Evolutionary conservation across 2,888 invertebrate species (phyloP), one percentile per base, ranked within the genome.

Genomic region (Phyllotreta cruciferae): DNA sequence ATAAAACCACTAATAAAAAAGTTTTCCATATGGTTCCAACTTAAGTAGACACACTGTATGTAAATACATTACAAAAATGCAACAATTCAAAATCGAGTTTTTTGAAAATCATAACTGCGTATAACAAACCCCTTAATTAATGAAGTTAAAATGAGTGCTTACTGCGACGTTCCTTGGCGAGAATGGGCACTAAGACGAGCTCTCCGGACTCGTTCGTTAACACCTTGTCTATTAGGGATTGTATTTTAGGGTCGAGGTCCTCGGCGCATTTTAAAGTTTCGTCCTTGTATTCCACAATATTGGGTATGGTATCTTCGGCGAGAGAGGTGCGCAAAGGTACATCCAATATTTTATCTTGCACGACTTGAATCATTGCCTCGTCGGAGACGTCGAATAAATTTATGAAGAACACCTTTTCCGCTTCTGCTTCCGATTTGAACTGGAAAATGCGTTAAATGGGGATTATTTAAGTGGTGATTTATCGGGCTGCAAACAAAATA

Each of bases 301-400:
- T 64, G 34, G 67, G 67, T 8, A 79, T 70, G 0, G 70, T 64
- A 9, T 71, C 71, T 38, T 73, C 72, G 6, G 72, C 67, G 36
- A 78, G 63, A 54, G 82, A 80, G 71, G 86, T 82, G 74, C 85
- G 83, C 60, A 82, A 73, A 75, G 84, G 84, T 57, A 83, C 78
- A 2, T 83, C 79, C 47, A 89, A 77, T 56, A 81, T 73, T 55
- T 79, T 76, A 8, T 79, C 74, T 24, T 86, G 87, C 11, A 89
- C 80, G 0, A 86, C 84, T 74, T 88, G 86, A 14, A 90, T 83
- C 39, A 82, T 83, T 1, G 86, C 88, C 74, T 89, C 88, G 74
- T 85, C 83, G 0, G 84, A 82, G 6, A 84, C 82, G 10, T 78
- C 75, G 56, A 85, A 78, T 14, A 88, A 80, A 38, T 86, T 82